phyloP scores from a whole-genome alignment of 2,113 vertebrate species.

The Macroglossus sobrinus region DNA sequence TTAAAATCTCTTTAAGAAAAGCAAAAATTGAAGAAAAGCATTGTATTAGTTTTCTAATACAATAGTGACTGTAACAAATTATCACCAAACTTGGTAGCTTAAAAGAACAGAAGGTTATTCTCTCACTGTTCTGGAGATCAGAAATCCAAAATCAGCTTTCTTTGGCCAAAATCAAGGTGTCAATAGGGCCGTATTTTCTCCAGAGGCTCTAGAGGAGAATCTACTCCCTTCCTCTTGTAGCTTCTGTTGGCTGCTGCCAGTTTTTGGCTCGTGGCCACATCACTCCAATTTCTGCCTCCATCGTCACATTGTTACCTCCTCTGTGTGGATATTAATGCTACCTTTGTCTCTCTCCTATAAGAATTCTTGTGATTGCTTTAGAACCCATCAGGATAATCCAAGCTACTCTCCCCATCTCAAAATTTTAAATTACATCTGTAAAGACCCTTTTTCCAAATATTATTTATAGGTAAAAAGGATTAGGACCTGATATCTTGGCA shows the following conservation, averaged over 20 bases:
- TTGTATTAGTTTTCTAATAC: neutral
- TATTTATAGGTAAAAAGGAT: neutral
- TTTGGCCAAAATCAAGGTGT: neutral
- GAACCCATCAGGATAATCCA: neutral
- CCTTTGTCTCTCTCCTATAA: neutral
- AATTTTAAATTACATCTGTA: neutral
- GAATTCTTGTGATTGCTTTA: neutral
- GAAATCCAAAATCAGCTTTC: neutral
- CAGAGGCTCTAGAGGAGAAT: neutral
- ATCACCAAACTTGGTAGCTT: neutral
- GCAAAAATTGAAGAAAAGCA: neutral
- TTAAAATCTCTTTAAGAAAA: constrained; percentile 23
- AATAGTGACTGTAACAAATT: neutral
- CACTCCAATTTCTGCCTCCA: neutral
- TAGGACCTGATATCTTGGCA: neutral
- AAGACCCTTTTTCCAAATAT: neutral
- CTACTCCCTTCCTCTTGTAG: neutral
- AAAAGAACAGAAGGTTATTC: neutral
- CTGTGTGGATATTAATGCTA: neutral
- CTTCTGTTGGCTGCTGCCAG: neutral
- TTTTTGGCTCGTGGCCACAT: neutral
- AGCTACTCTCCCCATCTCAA: neutral
- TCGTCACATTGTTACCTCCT: neutral
- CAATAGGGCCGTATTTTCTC: neutral
- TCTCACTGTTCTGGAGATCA: neutral